Evolutionary conservation across 2,113 vertebrate genomes (phyloP).

Genomic region (Taxidea taxus): DNA sequence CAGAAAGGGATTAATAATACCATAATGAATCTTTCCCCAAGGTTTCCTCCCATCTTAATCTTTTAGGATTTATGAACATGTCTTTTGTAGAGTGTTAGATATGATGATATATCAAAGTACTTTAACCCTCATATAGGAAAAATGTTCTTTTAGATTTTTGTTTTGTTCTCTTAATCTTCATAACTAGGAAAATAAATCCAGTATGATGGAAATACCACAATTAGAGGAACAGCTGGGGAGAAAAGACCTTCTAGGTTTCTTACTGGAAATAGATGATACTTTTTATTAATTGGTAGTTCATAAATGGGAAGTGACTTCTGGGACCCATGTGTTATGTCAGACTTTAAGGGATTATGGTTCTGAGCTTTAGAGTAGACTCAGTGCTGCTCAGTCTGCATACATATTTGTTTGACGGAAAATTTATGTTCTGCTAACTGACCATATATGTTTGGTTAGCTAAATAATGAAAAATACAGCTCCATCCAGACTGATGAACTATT

Average conservation of each 20-base stretch:
- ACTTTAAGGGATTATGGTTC: not conserved
- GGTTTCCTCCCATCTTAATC: not conserved
- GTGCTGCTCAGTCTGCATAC: not conserved
- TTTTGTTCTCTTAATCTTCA: not conserved
- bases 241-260: not conserved
- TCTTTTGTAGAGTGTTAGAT: conserved; percentile 24
- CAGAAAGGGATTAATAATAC: not conserved
- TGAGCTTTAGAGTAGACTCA: not conserved
- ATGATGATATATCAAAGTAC: not conserved
- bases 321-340: not conserved
- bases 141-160: not conserved
- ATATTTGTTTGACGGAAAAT: not conserved
- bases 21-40: not conserved
- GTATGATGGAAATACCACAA: not conserved
- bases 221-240: not conserved
- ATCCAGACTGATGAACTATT: not conserved
- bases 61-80: not conserved
- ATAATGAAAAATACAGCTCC: not conserved
- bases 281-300: not conserved
- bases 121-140: not conserved
- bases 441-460: not conserved
- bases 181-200: not conserved
- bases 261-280: not conserved
- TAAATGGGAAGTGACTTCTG: not conserved
- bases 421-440: not conserved